Evolutionary conservation across 2,797 vertebrate species (phyloP).

Genomic region (Helarctos malayanus): DNA sequence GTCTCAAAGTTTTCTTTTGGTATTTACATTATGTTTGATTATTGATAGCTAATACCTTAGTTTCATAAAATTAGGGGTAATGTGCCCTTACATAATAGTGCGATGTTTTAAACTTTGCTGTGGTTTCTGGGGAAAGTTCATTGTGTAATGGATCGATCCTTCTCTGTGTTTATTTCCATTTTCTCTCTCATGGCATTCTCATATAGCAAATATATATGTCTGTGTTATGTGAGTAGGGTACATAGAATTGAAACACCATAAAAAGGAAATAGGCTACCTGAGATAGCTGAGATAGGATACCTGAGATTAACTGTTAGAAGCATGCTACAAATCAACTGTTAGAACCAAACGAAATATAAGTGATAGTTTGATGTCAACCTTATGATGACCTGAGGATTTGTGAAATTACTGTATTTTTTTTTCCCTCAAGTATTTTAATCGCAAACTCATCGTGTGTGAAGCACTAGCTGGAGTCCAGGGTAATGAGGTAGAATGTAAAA

Average conservation of each 20-base stretch:
- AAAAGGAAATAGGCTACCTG: neutral
- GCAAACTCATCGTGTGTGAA: neutral
- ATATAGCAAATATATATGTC: neutral
- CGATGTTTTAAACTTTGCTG: neutral
- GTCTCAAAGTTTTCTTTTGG: neutral
- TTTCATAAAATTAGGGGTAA: neutral
- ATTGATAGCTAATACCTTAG: neutral
- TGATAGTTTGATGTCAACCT: neutral
- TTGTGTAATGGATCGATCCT: neutral
- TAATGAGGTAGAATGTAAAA: neutral
- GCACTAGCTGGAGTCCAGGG: neutral
- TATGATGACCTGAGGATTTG: conserved; percentile 31
- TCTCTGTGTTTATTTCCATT: neutral
- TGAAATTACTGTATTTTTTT: neutral
- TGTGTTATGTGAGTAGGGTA: neutral
- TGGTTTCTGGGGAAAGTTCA: neutral
- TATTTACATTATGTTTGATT: neutral
- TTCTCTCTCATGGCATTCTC: neutral
- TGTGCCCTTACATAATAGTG: neutral
- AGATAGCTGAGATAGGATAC: neutral
- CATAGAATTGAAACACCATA: neutral
- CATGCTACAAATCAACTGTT: conserved; percentile 12
- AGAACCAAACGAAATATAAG: conserved; percentile 35
- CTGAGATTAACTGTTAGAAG: conserved; percentile 50
- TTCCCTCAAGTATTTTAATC: neutral